phyloP scores from a whole-genome alignment of 2,888 invertebrate species.

The Gymnocheta viridis region DNA sequence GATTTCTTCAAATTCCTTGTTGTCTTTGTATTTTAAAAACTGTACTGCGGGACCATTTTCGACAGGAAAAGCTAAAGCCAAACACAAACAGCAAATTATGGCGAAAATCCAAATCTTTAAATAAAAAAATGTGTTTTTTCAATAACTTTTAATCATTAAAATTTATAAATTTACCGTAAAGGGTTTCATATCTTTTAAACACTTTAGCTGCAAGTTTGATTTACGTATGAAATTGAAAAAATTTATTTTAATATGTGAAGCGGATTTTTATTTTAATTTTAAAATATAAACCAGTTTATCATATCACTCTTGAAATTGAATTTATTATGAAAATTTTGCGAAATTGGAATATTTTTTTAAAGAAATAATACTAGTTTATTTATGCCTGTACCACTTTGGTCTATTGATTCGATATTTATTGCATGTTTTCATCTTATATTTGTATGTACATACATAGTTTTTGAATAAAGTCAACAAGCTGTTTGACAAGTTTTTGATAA shows the following conservation, averaged over 20 bases:
- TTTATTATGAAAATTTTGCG: constrained; percentile 15
- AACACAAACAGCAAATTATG: constrained; percentile 60
- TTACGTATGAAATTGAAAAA: constrained; percentile 39
- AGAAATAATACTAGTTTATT: constrained; percentile 9
- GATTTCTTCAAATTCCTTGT: constrained; percentile 75
- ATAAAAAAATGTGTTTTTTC: too few relatives aligned
- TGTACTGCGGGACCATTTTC: constrained; percentile 71
- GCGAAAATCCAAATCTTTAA: background rate
- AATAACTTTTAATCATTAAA: too few relatives aligned
- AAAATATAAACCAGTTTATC: constrained; percentile 33
- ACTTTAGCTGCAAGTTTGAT: background rate
- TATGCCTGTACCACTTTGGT: too few relatives aligned
- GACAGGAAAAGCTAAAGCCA: constrained; percentile 65
- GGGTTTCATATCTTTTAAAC: constrained; percentile 38
- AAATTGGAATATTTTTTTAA: constrained; percentile 5
- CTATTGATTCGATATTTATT: too few relatives aligned
- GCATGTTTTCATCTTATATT: too few relatives aligned
- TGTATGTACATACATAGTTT: too few relatives aligned
- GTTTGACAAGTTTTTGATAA: too few relatives aligned
- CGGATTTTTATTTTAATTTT: constrained; percentile 39
- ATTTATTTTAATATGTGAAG: background rate
- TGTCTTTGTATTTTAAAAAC: constrained; percentile 74
- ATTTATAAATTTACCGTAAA: constrained; percentile 31
- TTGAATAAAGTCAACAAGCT: too few relatives aligned
- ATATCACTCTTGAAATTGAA: background rate